Conservation (phyloP, 2,113 vertebrate genomes). For the Perognathus longimembris region DNA sequence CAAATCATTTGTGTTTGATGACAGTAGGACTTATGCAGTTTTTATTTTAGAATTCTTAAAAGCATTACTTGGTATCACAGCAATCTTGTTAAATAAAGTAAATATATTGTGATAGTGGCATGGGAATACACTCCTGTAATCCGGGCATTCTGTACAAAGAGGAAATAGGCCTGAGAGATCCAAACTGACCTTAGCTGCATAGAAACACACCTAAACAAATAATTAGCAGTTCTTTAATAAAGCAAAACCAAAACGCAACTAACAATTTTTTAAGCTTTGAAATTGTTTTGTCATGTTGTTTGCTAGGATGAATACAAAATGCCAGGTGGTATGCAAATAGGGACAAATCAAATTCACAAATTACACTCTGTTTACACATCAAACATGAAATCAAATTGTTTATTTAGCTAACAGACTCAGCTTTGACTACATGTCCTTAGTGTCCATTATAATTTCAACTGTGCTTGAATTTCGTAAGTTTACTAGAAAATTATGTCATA, state of each 20-base stretch:
- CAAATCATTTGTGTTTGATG: not conserved
- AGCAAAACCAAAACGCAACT: not conserved
- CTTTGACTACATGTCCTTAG: conserved; percentile 42
- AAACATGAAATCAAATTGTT: conserved; percentile 41
- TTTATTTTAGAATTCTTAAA: conserved; percentile 32
- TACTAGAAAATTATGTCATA: conserved; percentile 30
- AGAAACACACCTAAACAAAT: no score
- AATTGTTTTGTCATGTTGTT: conserved; percentile 4
- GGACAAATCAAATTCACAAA: conserved; percentile 41
- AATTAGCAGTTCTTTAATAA: not conserved
- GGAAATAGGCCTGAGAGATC: no score
- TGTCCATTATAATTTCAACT: conserved; percentile 56
- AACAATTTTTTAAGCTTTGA: not conserved
- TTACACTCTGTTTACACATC: conserved; percentile 31
- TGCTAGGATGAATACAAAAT: conserved; percentile 38
- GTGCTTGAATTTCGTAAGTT: conserved; percentile 48
- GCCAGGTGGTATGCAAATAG: conserved; percentile 16
- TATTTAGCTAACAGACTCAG: conserved; percentile 54
- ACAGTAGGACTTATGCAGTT: not conserved
- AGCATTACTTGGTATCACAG: not conserved
- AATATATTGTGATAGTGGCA: not conserved
- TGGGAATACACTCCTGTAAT: no score
- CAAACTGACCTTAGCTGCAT: no score
- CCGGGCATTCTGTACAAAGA: no score
- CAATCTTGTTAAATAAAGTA: conserved; percentile 37